These are phyloP conservation scores for Psittacara wagleri DNA, from an alignment of 2,113 vertebrate genomes.

Conservation along the genomic window DNA sequence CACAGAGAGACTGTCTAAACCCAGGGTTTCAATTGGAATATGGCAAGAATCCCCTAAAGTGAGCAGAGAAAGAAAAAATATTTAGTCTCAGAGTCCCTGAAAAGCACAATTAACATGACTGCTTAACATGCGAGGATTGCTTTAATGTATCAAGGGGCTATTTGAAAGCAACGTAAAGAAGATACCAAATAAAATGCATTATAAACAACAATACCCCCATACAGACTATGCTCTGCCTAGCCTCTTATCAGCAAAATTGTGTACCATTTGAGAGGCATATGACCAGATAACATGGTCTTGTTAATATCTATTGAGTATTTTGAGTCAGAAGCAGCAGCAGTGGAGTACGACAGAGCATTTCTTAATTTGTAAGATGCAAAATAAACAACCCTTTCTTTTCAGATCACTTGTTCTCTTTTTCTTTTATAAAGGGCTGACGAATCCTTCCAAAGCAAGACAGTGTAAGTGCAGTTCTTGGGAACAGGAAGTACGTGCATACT, in stretches of 20 bases:
- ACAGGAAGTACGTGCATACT: neutral
- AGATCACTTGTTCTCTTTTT: neutral
- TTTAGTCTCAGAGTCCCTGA: neutral
- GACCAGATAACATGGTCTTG: neutral
- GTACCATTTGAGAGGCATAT: neutral
- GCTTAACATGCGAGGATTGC: neutral
- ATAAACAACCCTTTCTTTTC: neutral
- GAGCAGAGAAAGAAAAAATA: conserved; percentile 9
- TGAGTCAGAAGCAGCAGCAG: neutral
- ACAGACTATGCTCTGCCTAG: neutral
- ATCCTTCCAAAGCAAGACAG: neutral
- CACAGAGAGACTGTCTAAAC: neutral
- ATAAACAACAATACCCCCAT: neutral
- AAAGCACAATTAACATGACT: conserved; percentile 19
- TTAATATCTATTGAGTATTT: neutral
- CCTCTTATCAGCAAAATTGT: neutral
- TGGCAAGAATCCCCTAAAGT: conserved; percentile 12
- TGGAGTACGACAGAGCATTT: neutral
- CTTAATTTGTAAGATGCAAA: neutral
- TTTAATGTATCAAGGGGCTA: neutral
- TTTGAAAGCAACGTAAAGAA: neutral
- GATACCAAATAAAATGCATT: neutral
- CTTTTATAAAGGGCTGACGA: neutral
- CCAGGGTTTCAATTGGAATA: neutral
- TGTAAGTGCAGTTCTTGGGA: neutral